A percentile compares a stretch with the other conserved stretches of the same genome.
These are phyloP conservation scores for Carabus problematicus DNA, from an alignment of 2,888 invertebrate genomes.

Conservation along the genomic window DNA sequence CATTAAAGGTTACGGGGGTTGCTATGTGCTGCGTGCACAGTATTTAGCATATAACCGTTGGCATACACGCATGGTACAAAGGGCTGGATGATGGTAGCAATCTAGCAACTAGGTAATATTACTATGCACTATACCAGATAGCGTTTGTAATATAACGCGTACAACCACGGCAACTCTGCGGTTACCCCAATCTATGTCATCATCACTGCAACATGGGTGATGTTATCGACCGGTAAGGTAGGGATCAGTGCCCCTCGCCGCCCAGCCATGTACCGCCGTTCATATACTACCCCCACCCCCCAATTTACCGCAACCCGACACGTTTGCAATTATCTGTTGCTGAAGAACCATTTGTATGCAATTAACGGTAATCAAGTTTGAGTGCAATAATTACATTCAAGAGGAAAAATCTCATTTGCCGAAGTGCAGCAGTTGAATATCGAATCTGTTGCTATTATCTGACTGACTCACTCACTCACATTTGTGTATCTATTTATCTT, in stretches of 20 bases:
- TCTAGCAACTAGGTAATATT: too few relatives aligned
- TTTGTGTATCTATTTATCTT: not conserved
- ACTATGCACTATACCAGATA: not conserved
- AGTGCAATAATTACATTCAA: conserved; percentile 28
- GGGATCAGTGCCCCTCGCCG: not conserved
- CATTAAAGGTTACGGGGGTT: too few relatives aligned
- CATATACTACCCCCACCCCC: not conserved
- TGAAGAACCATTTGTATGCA: conserved; percentile 34
- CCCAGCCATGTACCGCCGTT: too few relatives aligned
- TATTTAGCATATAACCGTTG: too few relatives aligned
- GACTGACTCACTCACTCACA: not conserved
- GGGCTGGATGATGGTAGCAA: too few relatives aligned
- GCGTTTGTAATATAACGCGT: conserved; percentile 19
- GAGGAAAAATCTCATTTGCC: conserved; percentile 15
- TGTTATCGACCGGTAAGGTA: conserved; percentile 13
- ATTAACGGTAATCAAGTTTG: conserved; percentile 35
- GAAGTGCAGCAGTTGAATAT: not conserved
- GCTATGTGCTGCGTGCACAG: too few relatives aligned
- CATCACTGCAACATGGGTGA: conserved; percentile 3
- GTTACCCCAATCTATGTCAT: conserved; percentile 26
- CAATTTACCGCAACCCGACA: conserved; percentile 24
- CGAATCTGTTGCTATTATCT: not conserved
- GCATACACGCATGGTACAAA: too few relatives aligned
- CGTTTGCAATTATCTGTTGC: conserved; percentile 38
- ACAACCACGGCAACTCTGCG: conserved; percentile 9